Evolutionary conservation across 2,797 vertebrate genomes (phyloP), one percentile per base, ranked within the genome.

Genomic region (Gymnocypris eckloni): DNA sequence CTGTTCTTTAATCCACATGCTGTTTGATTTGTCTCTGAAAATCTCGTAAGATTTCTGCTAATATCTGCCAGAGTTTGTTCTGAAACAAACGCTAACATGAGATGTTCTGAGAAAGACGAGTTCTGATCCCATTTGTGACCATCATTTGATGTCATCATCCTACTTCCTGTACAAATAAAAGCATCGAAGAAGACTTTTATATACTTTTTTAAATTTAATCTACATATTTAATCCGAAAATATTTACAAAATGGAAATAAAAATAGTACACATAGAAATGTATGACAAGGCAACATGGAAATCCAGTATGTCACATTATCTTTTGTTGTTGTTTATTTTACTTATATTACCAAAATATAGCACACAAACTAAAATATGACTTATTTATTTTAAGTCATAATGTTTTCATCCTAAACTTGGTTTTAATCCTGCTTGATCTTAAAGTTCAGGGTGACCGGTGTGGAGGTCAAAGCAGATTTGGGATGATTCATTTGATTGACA

Each of bases 361-460:
- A 16, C 61, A 66, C 22, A 18, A 37, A 67, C 2, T 56, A 11
- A 22, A 54, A 22, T 10, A 8, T 8, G 1, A 52, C 4, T 0
- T 54, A 25, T 72, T 8, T 12, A 7, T 13, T 54, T 28, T 11
- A 6, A 28, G 15, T 77, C 52, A n/a, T 37, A 12, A 10, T 15
- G 54, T 28, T 18, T 61, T n/a, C 2, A 15, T 81, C 45, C 25
- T 64, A 10, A 39, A 39, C 25, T 6, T 69, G 25, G 33, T 67
- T 43, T 37, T 16, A 28, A 33, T 33, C 28, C 28, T 16, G 61
- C 11, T 10, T 67, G 59, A 22, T 80, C 41, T 22, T 9, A 28
- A 33, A 33, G 64, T n/a, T 69, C 59, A 67, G 59, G 59, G 61
- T 66, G 79, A 81, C 79, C 79, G 61, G 39, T 33, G 69, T 22